A percentile compares a stretch with the other conserved stretches of the same genome.
phyloP scores from a whole-genome alignment of 2,113 vertebrate species.

The Sorex araneus region DNA sequence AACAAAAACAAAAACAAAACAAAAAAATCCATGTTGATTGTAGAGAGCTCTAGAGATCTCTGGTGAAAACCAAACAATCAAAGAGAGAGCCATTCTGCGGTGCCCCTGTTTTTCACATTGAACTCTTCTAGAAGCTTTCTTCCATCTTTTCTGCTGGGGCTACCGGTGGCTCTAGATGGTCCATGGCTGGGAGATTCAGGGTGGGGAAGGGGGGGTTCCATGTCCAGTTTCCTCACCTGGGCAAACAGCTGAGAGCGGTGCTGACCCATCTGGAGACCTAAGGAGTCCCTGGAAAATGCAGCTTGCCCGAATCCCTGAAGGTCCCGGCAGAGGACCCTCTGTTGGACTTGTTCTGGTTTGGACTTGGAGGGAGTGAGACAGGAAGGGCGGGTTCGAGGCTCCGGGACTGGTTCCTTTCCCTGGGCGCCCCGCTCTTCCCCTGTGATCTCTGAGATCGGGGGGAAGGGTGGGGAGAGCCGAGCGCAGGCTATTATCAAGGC shows the following conservation, averaged over 20 bases:
- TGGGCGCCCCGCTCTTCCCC: neutral
- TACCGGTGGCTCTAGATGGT: neutral
- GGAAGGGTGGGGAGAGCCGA: slow-evolving; percentile 49
- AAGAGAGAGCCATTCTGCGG: neutral
- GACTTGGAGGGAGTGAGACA: neutral
- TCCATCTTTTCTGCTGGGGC: neutral
- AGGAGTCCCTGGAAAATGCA: neutral
- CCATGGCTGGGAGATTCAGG: neutral
- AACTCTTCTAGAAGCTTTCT: no score
- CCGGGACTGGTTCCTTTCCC: neutral
- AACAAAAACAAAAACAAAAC: no score
- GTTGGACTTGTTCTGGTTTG: neutral
- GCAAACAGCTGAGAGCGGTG: no score
- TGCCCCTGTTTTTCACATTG: neutral
- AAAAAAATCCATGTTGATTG: neutral
- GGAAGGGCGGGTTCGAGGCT: neutral
- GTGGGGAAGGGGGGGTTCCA: no score
- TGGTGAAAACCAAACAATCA: neutral
- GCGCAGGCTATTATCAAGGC: slow-evolving; percentile 57
- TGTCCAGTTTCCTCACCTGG: no score
- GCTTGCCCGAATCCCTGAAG: slow-evolving; percentile 6
- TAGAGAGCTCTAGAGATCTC: neutral
- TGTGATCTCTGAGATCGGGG: slow-evolving; percentile 50
- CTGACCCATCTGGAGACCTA: slow-evolving; percentile 13
- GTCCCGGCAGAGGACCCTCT: neutral